Evolutionary conservation across 2,888 invertebrate genomes (phyloP).

Genomic region (Tillus elongatus): DNA sequence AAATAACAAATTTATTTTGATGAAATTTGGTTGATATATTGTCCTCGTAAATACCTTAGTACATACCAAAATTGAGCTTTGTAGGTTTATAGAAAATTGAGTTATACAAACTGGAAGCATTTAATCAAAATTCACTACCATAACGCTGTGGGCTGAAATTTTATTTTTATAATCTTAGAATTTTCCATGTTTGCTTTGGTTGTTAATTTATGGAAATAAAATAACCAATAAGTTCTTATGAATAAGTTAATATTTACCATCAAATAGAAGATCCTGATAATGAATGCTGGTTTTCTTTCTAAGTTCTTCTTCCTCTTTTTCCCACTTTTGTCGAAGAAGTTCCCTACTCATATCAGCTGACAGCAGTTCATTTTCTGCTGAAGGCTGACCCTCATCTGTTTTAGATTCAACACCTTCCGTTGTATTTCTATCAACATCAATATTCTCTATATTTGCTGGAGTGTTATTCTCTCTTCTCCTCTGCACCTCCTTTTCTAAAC

Average conservation of each 20-base stretch:
- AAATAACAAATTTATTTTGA: too few relatives aligned
- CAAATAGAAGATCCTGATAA: conserved; percentile 85
- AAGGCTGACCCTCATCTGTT: conserved; percentile 16
- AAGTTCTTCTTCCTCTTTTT: conserved; percentile 68
- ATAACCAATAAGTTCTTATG: conserved; percentile 2
- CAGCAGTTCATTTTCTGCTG: conserved; percentile 39
- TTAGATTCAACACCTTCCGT: conserved; percentile 19
- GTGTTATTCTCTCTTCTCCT: conserved; percentile 20
- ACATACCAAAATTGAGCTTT: too few relatives aligned
- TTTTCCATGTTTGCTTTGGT: too few relatives aligned
- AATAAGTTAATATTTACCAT: conserved; percentile 49
- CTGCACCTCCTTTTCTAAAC: conserved; percentile 36
- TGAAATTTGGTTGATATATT: too few relatives aligned
- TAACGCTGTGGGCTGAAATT: too few relatives aligned
- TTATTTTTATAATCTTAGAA: too few relatives aligned
- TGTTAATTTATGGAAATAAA: too few relatives aligned
- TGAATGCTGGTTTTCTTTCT: conserved; percentile 68
- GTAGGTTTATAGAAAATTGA: too few relatives aligned
- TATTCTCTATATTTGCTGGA: too few relatives aligned
- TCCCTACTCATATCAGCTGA: conserved; percentile 53
- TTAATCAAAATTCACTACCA: too few relatives aligned
- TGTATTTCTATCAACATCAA: conserved; percentile 8
- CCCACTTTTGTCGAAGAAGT: conserved; percentile 77
- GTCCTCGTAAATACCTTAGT: too few relatives aligned
- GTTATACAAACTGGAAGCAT: too few relatives aligned